Conservation (phyloP, 2,113 vertebrate species). For the Neotoma lepida region DNA sequence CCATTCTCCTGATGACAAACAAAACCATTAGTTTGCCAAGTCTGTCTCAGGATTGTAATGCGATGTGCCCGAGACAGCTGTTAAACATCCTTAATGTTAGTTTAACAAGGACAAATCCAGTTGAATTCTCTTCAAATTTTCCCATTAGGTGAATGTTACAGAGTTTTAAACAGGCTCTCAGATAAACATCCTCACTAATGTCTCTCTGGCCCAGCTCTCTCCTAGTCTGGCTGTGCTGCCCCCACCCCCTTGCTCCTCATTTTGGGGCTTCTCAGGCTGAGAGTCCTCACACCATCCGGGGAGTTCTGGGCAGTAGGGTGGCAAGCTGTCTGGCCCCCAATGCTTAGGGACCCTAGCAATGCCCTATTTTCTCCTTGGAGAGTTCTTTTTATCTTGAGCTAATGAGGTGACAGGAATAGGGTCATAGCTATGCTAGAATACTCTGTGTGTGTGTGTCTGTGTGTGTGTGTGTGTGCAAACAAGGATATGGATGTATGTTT, state of each 20-base stretch:
- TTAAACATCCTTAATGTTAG: slow-evolving; percentile 79
- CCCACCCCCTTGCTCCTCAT: not conserved
- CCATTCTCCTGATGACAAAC: slow-evolving; percentile 70
- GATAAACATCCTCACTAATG: slow-evolving; percentile 66
- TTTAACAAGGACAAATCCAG: slow-evolving; percentile 81
- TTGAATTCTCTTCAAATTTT: slow-evolving; percentile 79
- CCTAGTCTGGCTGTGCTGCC: not conserved
- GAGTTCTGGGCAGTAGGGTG: not conserved
- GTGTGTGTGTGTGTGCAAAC: not conserved
- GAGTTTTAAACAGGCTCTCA: slow-evolving; percentile 74
- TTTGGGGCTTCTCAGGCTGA: not conserved
- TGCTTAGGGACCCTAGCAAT: not conserved
- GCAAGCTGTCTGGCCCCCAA: accelerated
- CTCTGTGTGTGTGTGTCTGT: not conserved
- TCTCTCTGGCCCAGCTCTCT: slow-evolving; percentile 28
- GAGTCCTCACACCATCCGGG: accelerated
- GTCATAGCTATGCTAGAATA: not conserved
- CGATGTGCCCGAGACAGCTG: slow-evolving; percentile 59
- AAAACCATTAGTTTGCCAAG: slow-evolving; percentile 68
- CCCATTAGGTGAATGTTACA: slow-evolving; percentile 80
- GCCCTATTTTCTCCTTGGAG: not conserved
- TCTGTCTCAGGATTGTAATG: slow-evolving; percentile 57
- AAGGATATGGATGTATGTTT: not conserved
- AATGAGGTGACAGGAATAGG: not conserved
- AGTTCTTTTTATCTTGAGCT: not conserved